Base-by-base conservation (phyloP, 2,888 invertebrate species). In the Pristionchus japonicus region DNA sequence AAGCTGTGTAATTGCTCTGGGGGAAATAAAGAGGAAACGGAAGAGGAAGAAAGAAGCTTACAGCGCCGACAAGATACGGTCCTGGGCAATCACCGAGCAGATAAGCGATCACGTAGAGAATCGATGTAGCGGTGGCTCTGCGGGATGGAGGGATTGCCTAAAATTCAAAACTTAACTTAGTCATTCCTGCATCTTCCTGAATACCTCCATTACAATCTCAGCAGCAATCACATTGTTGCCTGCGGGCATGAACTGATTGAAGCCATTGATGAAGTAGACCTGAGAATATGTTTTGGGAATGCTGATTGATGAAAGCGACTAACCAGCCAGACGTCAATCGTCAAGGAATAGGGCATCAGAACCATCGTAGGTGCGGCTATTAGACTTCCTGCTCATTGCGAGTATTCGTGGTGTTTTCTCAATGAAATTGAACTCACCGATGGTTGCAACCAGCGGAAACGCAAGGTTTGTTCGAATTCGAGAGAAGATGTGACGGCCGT, bases 191-290 rank as follows among this genome's bases (percentile, higher is more conserved):
- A 52, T 52, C 52, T 52, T 3, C n/a, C 7, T 52, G 52, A 17
- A 9, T 15, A 82, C 82, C 52, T 82, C 82, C 82, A 82, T 82
- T 4, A 52, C 82, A n/a, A 82, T 82, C 20, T 82, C 82, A 1
- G 82, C 82, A 23, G 82, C 47, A 31, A 82, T 82, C 0, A 52
- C 82, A 23, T 82, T 82, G 40, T 82, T 82, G 31, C 82, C 82
- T 2, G 27, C 82, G 27, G 82, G 82, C 82, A 82, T 49, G 31
- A 82, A 52, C 15, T 82, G 82, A 13, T 82, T 27, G 82, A 52
- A 82, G 34, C 47, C 47, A 34, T 82, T 82, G 82, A 82, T n/a
- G 82, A 82, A 82, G 31, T 82, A 82, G 20, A 82, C 82, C 82
- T 82, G 34, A 82, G 37, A 43, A 9, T 43, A 11, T 6, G 11